Base-by-base conservation (phyloP, 2,797 vertebrate genomes). In the Enteromius afrohamiltoni region DNA sequence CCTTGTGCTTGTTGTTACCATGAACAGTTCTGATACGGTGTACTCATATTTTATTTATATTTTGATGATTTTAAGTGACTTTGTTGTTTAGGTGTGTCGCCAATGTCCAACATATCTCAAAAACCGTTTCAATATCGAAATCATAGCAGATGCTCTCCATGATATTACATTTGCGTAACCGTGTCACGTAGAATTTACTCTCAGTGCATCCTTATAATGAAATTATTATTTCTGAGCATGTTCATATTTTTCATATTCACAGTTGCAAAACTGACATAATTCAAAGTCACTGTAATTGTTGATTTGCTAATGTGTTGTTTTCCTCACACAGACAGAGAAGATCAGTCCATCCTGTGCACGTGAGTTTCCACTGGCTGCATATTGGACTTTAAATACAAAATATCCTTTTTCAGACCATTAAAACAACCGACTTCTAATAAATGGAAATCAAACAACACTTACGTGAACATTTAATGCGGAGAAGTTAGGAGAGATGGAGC, bases 281-380 rank as follows among this genome's bases (percentile, higher is more conserved):
- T 37, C 10, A 16, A 17, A 55, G 45, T 60, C 68, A n/a, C n/a
- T 62, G 34, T 29, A 71, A 71, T 47, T 40, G 64, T 40, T 47
- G 4, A 34, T 17, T 40, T 31, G 55, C 77, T 29, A 47, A 6
- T 64, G 26, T 71, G 4, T 74, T 80, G 6, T 53, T 34, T 55
- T 49, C 13, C 79, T 86, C 87, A 77, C n/a, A 82, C 93, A 97
- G 96, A 97, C 92, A 93, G 96, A 86, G 96, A 97, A 92, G 97
- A 98, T 88, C 97, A 98, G 86, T 91, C 97, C 23, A 98, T 98
- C 88, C 96, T 98, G 69, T 98, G 97, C 97, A 98, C 97, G 97
- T 98, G 90, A 97, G 97, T 97, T 90, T 68, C 62, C 17, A 53
- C 9, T 73, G 85, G 68, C 16, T 88, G 29, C 86, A 82, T 83